Evolutionary conservation across 92 coral and sea anemone genomes (phyloP).

Genomic region (Meandrina meandrites): DNA sequence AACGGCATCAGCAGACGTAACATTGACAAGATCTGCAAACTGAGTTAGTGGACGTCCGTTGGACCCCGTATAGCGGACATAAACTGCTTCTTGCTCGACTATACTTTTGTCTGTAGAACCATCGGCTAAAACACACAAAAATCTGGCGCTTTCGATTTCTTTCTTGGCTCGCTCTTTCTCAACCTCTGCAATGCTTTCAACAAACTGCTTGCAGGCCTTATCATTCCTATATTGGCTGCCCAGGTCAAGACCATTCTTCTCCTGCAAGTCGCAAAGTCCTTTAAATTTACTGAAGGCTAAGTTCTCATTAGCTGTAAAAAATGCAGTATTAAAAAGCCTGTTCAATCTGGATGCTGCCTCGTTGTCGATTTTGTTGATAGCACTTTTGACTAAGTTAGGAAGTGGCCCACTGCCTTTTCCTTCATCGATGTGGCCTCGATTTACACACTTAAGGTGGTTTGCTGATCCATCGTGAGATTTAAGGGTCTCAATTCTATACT

Average conservation of each 20-base stretch:
- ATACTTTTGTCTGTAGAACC: conserved; percentile 44
- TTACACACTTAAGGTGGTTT: conserved; percentile 31
- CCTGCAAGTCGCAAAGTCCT: conserved; percentile 39
- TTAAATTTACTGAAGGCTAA: conserved; percentile 42
- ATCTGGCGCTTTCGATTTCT: conserved; percentile 31
- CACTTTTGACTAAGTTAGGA: conserved; percentile 8
- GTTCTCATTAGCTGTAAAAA: conserved; percentile 32
- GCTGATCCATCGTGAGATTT: conserved; percentile 36
- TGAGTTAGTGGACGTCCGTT: conserved; percentile 35
- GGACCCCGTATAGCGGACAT: conserved; percentile 25
- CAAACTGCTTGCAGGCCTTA: conserved; percentile 30
- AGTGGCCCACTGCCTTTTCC: conserved; percentile 27
- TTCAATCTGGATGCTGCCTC: conserved; percentile 34
- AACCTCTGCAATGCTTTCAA: conserved; percentile 19
- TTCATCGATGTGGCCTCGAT: conserved; percentile 28
- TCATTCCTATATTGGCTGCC: conserved; percentile 38
- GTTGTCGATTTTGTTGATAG: conserved; percentile 22
- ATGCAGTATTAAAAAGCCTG: conserved; percentile 35
- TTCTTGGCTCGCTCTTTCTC: conserved; percentile 15
- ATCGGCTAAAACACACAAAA: conserved; percentile 43
- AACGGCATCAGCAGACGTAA: conserved; percentile 40
- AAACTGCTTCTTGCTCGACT: conserved; percentile 34
- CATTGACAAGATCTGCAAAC: conserved; percentile 34
- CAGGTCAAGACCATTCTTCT: conserved; percentile 36
- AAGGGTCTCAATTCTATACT: conserved; percentile 25